Evolutionary conservation across 2,113 vertebrate genomes (phyloP), one percentile per base, ranked within the genome.

Genomic region (Ptilorrhoa leucosticta): DNA sequence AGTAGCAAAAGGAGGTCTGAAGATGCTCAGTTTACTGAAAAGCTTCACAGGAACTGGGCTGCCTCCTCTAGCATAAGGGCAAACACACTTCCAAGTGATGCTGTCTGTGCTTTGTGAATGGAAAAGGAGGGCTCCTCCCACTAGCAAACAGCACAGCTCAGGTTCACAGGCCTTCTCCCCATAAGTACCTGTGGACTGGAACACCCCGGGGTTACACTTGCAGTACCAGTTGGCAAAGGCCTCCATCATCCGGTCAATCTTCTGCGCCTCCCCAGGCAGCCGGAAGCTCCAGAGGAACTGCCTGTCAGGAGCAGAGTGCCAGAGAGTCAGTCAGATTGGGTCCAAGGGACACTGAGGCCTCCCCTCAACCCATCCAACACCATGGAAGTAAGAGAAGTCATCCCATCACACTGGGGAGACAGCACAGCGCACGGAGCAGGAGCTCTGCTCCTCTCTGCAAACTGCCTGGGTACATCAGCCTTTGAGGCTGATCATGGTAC

Each of bases 171-270:
- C 15, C 10, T 2, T 6, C 17, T 45, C 60, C 30, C 58, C 57
- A 6, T 13, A 75, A 9, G 8, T 76, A 99, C 99, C 99, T 89
- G 99, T 98, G 4, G 99, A 99, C 96, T 99, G 99, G 97, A 99
- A 99, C 90, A 99, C 98, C 0, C 97, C 89, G 0, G 97, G 83
- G 94, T 99, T 99, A 92, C 99, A 99, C 85, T 98, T 97, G 63
- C 99, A 99, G 97, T 99, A 99, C 56, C 99, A 98, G 4, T 91
- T 97, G 33, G 99, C 99, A 35, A 99, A 99, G 11, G 98, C 97
- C 75, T 99, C 99, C 99, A 99, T 99, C 99, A 99, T 99, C 23
- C 99, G 98, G 84, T 99, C 99, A 9, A 99, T 99, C 98, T 99
- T 99, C 98, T 99, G 99, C 2, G 99, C 99, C 89, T 99, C 99